Conservation (phyloP, 2,797 vertebrate genomes). For the Halcyon leucocephala region DNA sequence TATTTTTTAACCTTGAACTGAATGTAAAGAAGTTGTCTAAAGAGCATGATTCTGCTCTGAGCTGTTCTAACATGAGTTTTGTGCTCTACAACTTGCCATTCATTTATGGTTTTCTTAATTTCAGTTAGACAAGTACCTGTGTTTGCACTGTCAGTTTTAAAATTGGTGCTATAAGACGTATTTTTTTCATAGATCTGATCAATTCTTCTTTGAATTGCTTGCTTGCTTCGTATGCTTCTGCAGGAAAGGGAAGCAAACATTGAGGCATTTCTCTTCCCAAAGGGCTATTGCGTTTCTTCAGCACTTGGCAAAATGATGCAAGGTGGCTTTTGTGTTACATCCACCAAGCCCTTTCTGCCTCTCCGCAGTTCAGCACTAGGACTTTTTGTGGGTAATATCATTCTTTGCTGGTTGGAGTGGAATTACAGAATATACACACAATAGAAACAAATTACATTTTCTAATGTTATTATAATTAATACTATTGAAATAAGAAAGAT, state of each 20-base stretch:
- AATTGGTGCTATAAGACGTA: not conserved
- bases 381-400: not conserved
- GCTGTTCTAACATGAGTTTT: not conserved
- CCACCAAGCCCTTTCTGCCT: not conserved
- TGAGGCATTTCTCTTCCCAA: not conserved
- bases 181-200: not conserved
- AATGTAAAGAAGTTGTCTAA: not conserved
- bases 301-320: not conserved
- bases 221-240: not conserved
- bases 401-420: constrained; percentile 25
- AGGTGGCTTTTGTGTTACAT: not conserved
- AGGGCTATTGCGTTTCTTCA: not conserved
- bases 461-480: constrained; percentile 58
- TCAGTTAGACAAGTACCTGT: not conserved
- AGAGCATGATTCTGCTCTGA: not conserved
- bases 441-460: constrained; percentile 41
- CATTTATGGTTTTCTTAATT: not conserved
- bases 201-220: not conserved
- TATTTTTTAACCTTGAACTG: not conserved
- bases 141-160: not conserved
- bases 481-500: constrained; percentile 65
- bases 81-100: accelerated
- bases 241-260: not conserved
- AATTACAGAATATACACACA: constrained; percentile 42
- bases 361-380: not conserved